Evolutionary conservation across 2,797 vertebrate species (phyloP).

Genomic region (Halcyon chelicuti): DNA sequence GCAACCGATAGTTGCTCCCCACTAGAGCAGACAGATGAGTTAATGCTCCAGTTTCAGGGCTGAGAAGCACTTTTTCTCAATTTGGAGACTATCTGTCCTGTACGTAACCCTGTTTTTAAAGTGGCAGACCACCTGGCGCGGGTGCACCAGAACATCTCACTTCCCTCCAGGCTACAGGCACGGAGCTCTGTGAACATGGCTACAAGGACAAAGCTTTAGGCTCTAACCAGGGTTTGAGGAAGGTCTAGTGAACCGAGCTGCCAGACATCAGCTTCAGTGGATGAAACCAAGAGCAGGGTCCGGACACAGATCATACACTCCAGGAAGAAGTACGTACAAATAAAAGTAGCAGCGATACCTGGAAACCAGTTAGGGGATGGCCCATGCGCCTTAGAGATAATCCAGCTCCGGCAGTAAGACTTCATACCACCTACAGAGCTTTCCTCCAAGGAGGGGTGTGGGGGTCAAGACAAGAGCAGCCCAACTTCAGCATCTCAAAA

Average conservation of each 20-base stretch:
- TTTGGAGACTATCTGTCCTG: neutral
- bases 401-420: neutral
- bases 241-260: neutral
- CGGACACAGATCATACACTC: neutral
- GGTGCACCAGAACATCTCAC: neutral
- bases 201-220: neutral
- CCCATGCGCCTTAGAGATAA: neutral
- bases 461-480: neutral
- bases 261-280: neutral
- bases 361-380: neutral
- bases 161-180: neutral
- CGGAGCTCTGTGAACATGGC: rapidly evolving
- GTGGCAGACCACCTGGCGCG: rapidly evolving
- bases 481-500: neutral
- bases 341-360: neutral
- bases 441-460: neutral
- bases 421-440: neutral
- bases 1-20: neutral
- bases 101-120: neutral
- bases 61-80: neutral
- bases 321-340: neutral
- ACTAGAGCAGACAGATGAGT: neutral
- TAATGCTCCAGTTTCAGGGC: rapidly evolving
- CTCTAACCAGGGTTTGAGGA: too few species aligned
- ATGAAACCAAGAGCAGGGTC: neutral